Base-by-base conservation (phyloP, 2,888 invertebrate genomes). In the Diabrotica balteata region DNA sequence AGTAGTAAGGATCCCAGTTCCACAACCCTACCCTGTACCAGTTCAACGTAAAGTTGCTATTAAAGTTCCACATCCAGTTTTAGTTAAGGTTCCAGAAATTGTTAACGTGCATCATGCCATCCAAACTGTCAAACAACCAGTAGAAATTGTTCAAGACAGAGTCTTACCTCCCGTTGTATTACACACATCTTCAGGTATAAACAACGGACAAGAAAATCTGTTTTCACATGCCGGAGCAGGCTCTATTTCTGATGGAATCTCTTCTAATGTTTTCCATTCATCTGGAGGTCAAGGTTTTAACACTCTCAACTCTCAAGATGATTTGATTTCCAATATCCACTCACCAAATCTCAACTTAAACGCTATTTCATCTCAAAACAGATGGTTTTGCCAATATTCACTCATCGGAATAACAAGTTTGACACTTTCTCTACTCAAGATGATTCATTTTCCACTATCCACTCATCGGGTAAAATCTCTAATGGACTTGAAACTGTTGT, bases 71-170 rank as follows among this genome's bases (percentile, higher is more conserved):
- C 67, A 72, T 9, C 78, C 79, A 9, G 76, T 77, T 8, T 66
- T 73, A 44, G 78, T 79, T 11, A 77, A 72, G 58, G 77, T 76
- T 22, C 76, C 77, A 45, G 74, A 76, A 64, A n/a, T 70, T 2
- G 66, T 70, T 32, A 72, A 70, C 52, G 63, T 72, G 2, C 70
- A 69, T 60, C 67, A 67, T 52, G 53, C 63, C n/a, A 61, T 72
- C 44, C 52, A 63, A 17, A 62, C 65, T 22, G 59, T 51, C 8
- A 32, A 47, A 45, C 51, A 58, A 17, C 59, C 62, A 17, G 51
- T 57, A 22, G 59, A 43, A n/a, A 54, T 63, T 5, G 53, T 62
- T 7, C 55, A 55, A 47, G 9, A 50, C 49, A 44, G 45, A 57
- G 45, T 57, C 44, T 57, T 17, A 11, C 42, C 54, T 9, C 45